phyloP scores from a whole-genome alignment of 2,888 invertebrate genomes.

The Drosophila histrio region DNA sequence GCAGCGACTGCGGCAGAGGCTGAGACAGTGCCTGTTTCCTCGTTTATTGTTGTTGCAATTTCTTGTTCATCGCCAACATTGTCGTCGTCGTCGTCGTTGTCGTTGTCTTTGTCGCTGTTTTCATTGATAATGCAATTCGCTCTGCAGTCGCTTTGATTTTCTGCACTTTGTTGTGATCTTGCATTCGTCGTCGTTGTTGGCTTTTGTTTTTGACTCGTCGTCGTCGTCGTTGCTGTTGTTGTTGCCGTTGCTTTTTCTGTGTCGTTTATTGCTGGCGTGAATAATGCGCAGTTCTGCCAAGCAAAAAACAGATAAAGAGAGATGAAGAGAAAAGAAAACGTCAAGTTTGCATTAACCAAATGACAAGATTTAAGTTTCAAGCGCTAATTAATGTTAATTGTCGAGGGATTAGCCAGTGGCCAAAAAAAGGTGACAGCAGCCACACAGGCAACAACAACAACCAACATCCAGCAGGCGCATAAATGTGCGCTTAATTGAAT shows the following conservation, averaged over 20 bases:
- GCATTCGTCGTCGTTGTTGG: constrained; percentile 55
- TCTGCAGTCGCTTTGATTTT: constrained; percentile 51
- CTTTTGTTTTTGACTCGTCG: constrained; percentile 31
- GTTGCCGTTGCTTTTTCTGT: constrained; percentile 30
- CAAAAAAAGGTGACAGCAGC: constrained; percentile 50
- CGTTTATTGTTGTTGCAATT: constrained; percentile 43
- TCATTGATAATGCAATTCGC: constrained; percentile 76
- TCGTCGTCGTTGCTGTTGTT: constrained; percentile 26
- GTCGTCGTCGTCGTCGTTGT: constrained; percentile 25
- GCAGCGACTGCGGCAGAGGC: constrained; percentile 37
- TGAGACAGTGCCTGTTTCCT: constrained; percentile 40
- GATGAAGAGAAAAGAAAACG: constrained; percentile 6
- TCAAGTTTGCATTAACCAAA: constrained; percentile 50
- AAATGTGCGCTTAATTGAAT: constrained; percentile 76
- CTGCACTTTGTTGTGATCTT: constrained; percentile 79
- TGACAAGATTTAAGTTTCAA: constrained; percentile 71
- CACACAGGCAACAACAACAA: constrained; percentile 8
- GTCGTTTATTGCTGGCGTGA: constrained; percentile 56
- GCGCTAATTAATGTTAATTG: constrained; percentile 73
- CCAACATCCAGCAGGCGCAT: constrained; percentile 42
- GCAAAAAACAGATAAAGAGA: constrained; percentile 1
- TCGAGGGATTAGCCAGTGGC: constrained; percentile 54
- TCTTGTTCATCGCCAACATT: constrained; percentile 28
- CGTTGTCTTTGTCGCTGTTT: constrained; percentile 37
- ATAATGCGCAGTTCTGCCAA: constrained; percentile 64